A percentile compares a stretch with the other conserved stretches of the same genome.
Evolutionary conservation across 1,140 invertebrate genomes (phyloP).

Genomic region (Cydia pomonella): DNA sequence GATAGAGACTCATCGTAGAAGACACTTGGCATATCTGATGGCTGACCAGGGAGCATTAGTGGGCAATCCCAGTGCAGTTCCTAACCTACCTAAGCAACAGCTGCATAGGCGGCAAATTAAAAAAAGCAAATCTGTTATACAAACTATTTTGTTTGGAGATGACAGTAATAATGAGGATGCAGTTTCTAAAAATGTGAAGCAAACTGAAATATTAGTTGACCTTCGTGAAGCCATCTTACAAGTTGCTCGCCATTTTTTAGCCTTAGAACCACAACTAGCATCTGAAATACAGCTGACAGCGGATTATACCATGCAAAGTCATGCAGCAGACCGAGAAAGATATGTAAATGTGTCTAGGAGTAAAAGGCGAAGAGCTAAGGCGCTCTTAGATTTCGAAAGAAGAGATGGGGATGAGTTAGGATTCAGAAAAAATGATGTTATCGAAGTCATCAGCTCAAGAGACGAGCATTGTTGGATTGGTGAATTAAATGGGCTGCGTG

Average conservation of each 20-base stretch:
- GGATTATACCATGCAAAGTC: conserved; percentile 97
- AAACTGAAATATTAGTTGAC: conserved; percentile 96
- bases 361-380: conserved; percentile 95
- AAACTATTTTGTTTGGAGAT: conserved; percentile 93
- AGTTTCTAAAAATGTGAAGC: conserved; percentile 98
- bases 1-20: conserved; percentile 93
- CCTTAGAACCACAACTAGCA: conserved; percentile 87
- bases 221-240: conserved; percentile 96
- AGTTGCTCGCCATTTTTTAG: conserved; percentile 94
- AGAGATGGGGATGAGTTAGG: conserved; percentile 99
- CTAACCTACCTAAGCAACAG: conserved; percentile 96
- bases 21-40: conserved; percentile 97
- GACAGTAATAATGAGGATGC: conserved; percentile 88
- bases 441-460: conserved; percentile 97
- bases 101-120: conserved; percentile 92
- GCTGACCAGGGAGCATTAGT: conserved; percentile 96
- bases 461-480: conserved; percentile 99
- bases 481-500: conserved; percentile 97
- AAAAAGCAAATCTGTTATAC: conserved; percentile 94
- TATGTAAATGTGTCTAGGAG: conserved; percentile 95
- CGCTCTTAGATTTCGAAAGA: conserved; percentile 97
- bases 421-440: conserved; percentile 99
- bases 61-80: conserved; percentile 92
- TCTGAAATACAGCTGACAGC: conserved; percentile 90
- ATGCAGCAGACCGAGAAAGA: conserved; percentile 95